Evolutionary conservation across 2,797 vertebrate genomes (phyloP), one percentile per base, ranked within the genome.

Genomic region (Pangasius larnaudii): DNA sequence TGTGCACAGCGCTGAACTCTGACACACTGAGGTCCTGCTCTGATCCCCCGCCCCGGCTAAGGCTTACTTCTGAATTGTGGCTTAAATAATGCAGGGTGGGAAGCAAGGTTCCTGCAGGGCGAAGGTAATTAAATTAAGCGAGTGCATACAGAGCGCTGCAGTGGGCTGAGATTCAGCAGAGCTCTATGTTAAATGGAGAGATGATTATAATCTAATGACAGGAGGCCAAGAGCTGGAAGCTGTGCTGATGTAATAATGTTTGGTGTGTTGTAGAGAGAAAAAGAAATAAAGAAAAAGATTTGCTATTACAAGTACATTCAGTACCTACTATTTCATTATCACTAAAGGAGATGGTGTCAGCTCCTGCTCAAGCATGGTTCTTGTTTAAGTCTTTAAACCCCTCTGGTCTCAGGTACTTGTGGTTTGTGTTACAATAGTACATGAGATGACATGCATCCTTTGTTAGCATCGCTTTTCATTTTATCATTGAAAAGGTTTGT

Each of bases 161-260:
- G 85, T 75, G 75, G 42, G 67, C 79, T n/a, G 72, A 79, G 42
- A 84, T 80, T 84, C 86, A 72, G 77, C 83, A 90, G 88, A 90
- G 65, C 67, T 75, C 67, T 84, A 86, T 78, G 86, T 89, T 69
- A 87, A 92, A 89, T 67, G 74, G 71, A 87, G 87, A 77, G 84
- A 79, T 85, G 84, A 89, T 90, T 89, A 91, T 88, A 82, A 91
- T 88, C 91, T 92, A 86, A 91, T 90, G 84, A 58, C 75, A 80
- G 69, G 71, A 86, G 87, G 85, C 83, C 75, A 89, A 82, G 58
- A 80, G 75, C 77, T 61, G 78, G 53, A 88, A 36, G 87, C 51
- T 88, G 75, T 79, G 82, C 75, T 86, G 84, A 86, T 86, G 63
- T 42, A 87, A 83, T 61, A 63, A 59, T 85, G 84, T 80, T 90